Base-by-base conservation (phyloP, 2,113 vertebrate species). In the Hippopotamus amphibius region DNA sequence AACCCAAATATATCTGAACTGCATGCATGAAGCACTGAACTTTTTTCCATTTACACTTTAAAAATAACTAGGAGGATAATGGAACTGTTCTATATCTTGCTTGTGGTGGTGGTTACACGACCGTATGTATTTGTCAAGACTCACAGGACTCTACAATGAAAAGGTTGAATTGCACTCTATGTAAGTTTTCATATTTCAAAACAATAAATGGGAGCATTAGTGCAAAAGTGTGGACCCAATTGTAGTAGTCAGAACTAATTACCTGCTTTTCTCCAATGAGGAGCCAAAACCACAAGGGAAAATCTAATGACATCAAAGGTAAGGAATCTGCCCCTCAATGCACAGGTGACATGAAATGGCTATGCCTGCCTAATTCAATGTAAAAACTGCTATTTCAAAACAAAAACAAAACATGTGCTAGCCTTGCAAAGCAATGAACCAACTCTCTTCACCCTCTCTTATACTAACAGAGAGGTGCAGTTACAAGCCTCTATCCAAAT, bases 201-300 rank as follows among this genome's bases (percentile, higher is more conserved):
- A 95, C 48, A 87, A 74, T 48, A 89, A 91, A 66, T 83, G 26
- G 33, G 24, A 89, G 22, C 17, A 82, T 79, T 76, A 93, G 8
- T 66, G 59, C n/a, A 97, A 82, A 96, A 72, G 15, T 68, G 66
- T 82, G 87, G 63, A 87, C 88, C 88, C 61, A 94, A 87, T 80
- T 30, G 53, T 21, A 69, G 28, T 79, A 55, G 63, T 93, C 88
- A 84, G 80, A 95, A 83, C 83, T 95, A 95, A 97, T 94, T 92
- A 74, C 28, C 84, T 96, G 72, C 14, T 95, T 95, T 77, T 82
- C 37, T 30, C 55, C n/a, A 71, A 14, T 68, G 59, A 69, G 17
- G 14, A 95, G 16, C 55, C 83, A 96, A 92, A 59, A 69, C 43
- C 83, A 81, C 37, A 71, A 66, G 41, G 66, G 48, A 93, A 86